phyloP scores from a whole-genome alignment of 2,113 vertebrate genomes.

The Corvus cornix region DNA sequence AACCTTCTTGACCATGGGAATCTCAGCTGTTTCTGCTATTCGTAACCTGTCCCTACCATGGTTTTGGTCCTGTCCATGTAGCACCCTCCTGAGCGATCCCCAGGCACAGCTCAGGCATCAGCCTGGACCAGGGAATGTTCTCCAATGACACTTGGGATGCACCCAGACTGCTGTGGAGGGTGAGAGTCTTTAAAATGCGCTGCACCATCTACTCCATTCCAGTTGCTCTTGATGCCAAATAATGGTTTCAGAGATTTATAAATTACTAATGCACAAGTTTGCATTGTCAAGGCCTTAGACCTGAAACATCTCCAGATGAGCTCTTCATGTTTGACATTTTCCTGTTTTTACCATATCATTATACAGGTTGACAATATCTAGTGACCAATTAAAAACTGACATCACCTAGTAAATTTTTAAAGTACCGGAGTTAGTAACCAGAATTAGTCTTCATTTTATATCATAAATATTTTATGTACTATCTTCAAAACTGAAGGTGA shows the following conservation, averaged over 20 bases:
- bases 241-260: background rate
- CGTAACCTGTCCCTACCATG: background rate
- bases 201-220: background rate
- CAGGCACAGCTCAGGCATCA: background rate
- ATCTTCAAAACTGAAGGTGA: background rate
- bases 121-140: background rate
- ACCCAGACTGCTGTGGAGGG: background rate
- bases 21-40: background rate
- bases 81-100: background rate
- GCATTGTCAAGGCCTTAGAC: background rate
- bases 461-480: background rate
- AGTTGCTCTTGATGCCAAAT: background rate
- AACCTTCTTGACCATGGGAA: accelerated
- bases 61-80: background rate
- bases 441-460: background rate
- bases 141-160: background rate
- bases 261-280: background rate
- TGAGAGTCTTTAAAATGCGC: background rate
- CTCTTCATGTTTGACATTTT: background rate
- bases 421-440: background rate
- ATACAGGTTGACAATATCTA: background rate
- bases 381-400: background rate
- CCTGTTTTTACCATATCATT: background rate
- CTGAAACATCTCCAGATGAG: background rate
- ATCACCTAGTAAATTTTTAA: background rate